A percentile compares a stretch with the other conserved stretches of the same genome.
These are phyloP conservation scores for Apostichopus japonicus DNA, from an alignment of 35 echinoderm and acorn worm genomes.

Conservation along the genomic window DNA sequence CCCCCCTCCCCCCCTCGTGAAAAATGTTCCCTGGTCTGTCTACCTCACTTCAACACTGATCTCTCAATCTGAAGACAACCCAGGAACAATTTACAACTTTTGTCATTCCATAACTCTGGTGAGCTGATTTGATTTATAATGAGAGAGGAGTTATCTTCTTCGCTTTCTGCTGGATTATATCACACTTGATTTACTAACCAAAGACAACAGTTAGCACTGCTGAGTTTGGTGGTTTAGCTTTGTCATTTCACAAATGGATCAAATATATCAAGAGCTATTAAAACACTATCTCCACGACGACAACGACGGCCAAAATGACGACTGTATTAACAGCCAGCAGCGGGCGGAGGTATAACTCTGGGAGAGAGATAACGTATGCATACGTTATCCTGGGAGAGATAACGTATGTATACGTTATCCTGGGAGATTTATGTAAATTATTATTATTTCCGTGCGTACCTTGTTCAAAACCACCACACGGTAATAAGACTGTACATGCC, in stretches of 20 bases:
- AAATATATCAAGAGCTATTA: slow-evolving; percentile 39
- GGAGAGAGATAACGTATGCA: no score
- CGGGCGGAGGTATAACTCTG: neutral
- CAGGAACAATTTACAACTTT: slow-evolving; percentile 1
- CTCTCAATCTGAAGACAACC: neutral
- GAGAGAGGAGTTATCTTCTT: neutral
- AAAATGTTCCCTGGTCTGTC: neutral
- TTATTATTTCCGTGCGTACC: no score
- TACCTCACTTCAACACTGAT: neutral
- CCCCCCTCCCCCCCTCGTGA: neutral
- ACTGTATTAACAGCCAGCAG: neutral
- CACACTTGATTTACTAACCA: slow-evolving; percentile 14
- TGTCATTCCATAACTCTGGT: neutral
- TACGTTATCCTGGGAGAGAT: no score
- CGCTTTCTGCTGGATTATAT: slow-evolving; percentile 5
- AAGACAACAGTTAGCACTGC: slow-evolving; percentile 11
- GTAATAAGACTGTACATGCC: no score
- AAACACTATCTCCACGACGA: slow-evolving; percentile 5
- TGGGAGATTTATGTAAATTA: no score
- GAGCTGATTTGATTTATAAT: neutral
- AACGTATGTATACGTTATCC: no score
- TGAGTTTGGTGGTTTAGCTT: neutral
- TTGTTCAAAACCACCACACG: no score
- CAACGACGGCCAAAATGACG: neutral
- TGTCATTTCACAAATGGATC: slow-evolving; percentile 3